These are phyloP conservation scores for Actenoides lindsayi DNA, from an alignment of 2,113 vertebrate genomes.

Conservation along the genomic window DNA sequence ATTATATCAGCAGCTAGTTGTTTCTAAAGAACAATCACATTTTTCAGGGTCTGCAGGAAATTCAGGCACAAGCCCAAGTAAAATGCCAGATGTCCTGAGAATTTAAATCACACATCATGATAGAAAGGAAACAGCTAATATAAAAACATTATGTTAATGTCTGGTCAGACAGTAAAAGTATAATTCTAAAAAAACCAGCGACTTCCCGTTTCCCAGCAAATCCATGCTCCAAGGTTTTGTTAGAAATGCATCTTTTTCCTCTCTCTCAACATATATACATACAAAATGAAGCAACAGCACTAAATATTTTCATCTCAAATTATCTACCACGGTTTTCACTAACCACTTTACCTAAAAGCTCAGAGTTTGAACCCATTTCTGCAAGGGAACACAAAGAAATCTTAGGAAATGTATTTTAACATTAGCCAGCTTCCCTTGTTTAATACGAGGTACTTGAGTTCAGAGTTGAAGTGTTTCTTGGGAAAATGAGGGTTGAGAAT, in stretches of 20 bases:
- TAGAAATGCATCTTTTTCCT: not conserved
- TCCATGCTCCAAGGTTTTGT: not conserved
- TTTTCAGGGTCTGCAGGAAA: not conserved
- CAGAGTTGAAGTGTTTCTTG: not conserved
- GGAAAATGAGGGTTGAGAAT: not conserved
- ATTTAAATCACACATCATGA: not conserved
- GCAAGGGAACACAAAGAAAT: not conserved
- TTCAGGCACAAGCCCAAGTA: not conserved
- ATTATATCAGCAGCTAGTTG: not conserved
- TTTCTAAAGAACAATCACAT: not conserved
- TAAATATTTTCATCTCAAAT: not conserved
- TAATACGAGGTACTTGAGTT: not conserved
- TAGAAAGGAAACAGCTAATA: not conserved
- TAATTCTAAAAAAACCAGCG: fast-evolving
- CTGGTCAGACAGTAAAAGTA: not conserved
- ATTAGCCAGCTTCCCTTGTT: not conserved
- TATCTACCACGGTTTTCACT: not conserved
- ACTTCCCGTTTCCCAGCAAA: not conserved
- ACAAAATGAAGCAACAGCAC: not conserved
- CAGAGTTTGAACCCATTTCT: not conserved
- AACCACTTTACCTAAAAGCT: not conserved
- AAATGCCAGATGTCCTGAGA: not conserved
- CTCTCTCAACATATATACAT: not conserved
- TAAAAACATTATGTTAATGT: not conserved
- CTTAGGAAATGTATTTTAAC: not conserved